A percentile compares a stretch with the other conserved stretches of the same genome.
Evolutionary conservation across 1,140 invertebrate species (phyloP).

Genomic region (Drosophila nannoptera): DNA sequence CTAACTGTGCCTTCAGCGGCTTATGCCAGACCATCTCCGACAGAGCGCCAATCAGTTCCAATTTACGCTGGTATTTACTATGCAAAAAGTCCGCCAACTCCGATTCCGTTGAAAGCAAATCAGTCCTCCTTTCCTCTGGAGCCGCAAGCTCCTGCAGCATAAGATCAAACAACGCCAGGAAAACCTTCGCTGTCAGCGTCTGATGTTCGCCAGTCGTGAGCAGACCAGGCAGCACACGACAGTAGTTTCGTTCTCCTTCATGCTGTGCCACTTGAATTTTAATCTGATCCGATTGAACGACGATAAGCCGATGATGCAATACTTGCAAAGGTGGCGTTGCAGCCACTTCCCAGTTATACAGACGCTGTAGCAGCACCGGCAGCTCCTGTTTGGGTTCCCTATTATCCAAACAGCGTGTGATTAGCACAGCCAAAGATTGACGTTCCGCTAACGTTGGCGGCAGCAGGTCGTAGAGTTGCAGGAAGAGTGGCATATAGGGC

Average conservation of each 20-base stretch:
- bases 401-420: slow-evolving; percentile 63
- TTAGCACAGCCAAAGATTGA: slow-evolving; percentile 28
- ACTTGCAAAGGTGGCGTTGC: slow-evolving; percentile 22
- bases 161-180: slow-evolving; percentile 50
- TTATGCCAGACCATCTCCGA: slow-evolving; percentile 61
- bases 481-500: slow-evolving; percentile 51
- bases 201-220: slow-evolving; percentile 47
- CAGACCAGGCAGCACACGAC: slow-evolving; percentile 34
- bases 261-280: slow-evolving; percentile 44
- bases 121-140: slow-evolving; percentile 9
- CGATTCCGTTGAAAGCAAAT: slow-evolving; percentile 55
- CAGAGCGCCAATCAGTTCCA: slow-evolving; percentile 63
- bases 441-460: slow-evolving; percentile 19
- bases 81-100: slow-evolving; percentile 62
- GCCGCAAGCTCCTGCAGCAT: slow-evolving; percentile 35
- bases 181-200: slow-evolving; percentile 60
- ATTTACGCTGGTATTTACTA: slow-evolving; percentile 55
- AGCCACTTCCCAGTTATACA: slow-evolving; percentile 39
- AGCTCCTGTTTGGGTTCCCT: slow-evolving; percentile 45
- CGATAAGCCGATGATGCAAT: slow-evolving; percentile 46
- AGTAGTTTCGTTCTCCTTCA: slow-evolving; percentile 16
- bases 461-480: slow-evolving; percentile 53
- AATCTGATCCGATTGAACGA: slow-evolving; percentile 22
- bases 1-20: slow-evolving; percentile 58
- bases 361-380: slow-evolving; percentile 16